Evolutionary conservation across 30 jellyfish, hydroid and myxozoan genomes (phyloP).

Genomic region (Hydractinia echinata): DNA sequence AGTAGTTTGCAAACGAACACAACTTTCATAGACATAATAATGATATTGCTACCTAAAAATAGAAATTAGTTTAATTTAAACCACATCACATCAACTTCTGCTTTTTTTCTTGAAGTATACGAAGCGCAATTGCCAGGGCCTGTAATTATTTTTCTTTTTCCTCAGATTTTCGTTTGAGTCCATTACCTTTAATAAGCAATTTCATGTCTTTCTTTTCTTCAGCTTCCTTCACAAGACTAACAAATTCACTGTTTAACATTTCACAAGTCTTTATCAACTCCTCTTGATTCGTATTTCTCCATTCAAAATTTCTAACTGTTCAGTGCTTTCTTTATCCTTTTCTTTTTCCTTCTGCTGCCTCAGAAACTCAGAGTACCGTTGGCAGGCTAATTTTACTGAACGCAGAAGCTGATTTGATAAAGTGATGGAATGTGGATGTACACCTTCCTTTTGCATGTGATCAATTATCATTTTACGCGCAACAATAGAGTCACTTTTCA

Average conservation of each 20-base stretch:
- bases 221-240: background rate
- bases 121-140: too few relatives aligned
- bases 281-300: background rate
- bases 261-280: background rate
- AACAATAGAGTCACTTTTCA: background rate
- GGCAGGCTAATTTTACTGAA: background rate
- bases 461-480: constrained; percentile 1
- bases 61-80: too few relatives aligned
- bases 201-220: background rate
- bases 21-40: too few relatives aligned
- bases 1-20: too few relatives aligned
- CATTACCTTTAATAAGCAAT: background rate
- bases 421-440: background rate
- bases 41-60: too few relatives aligned
- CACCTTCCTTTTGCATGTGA: background rate
- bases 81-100: too few relatives aligned
- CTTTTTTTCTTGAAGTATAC: too few relatives aligned
- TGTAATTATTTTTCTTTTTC: too few relatives aligned
- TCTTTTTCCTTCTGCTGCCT: background rate
- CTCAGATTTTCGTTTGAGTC: background rate
- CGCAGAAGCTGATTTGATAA: background rate
- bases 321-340: background rate
- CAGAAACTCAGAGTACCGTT: background rate
- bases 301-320: background rate
- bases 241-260: background rate